Evolutionary conservation across 2,888 invertebrate species (phyloP).

Genomic region (Branchellion lobata): DNA sequence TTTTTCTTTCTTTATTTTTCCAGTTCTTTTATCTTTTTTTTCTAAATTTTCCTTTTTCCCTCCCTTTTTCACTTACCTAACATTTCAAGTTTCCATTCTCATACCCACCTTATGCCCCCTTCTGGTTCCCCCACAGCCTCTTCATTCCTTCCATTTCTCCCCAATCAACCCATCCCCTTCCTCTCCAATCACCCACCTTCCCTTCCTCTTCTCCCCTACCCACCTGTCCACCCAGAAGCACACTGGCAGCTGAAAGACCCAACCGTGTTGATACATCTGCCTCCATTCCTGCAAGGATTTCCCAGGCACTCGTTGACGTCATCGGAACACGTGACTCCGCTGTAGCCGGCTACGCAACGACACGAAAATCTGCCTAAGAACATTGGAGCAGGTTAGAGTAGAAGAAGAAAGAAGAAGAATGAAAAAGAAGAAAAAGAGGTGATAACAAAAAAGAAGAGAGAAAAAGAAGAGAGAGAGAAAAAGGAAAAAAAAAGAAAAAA

Average conservation of each 20-base stretch:
- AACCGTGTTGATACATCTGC: conserved; percentile 49
- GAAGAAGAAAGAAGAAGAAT: too few relatives aligned
- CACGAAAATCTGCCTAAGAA: conserved; percentile 47
- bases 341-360: conserved; percentile 49
- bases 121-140: background rate
- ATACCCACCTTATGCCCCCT: background rate
- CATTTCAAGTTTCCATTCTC: background rate
- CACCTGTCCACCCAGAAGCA: conserved; percentile 44
- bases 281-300: conserved; percentile 49
- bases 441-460: too few relatives aligned
- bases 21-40: too few relatives aligned
- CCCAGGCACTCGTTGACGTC: conserved; percentile 49
- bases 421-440: too few relatives aligned
- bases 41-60: too few relatives aligned
- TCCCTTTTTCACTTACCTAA: too few relatives aligned
- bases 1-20: too few relatives aligned
- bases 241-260: conserved; percentile 47
- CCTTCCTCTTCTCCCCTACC: conserved; percentile 3
- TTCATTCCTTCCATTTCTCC: background rate
- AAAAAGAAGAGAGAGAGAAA: too few relatives aligned
- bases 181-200: conserved; percentile 17
- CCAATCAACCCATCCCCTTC: background rate
- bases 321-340: conserved; percentile 45
- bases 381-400: too few relatives aligned
- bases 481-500: too few relatives aligned